Percentiles rank a stretch among this genome's conserved stretches.
phyloP scores from a whole-genome alignment of 2,113 vertebrate genomes.

The Sinosuthora webbiana region DNA sequence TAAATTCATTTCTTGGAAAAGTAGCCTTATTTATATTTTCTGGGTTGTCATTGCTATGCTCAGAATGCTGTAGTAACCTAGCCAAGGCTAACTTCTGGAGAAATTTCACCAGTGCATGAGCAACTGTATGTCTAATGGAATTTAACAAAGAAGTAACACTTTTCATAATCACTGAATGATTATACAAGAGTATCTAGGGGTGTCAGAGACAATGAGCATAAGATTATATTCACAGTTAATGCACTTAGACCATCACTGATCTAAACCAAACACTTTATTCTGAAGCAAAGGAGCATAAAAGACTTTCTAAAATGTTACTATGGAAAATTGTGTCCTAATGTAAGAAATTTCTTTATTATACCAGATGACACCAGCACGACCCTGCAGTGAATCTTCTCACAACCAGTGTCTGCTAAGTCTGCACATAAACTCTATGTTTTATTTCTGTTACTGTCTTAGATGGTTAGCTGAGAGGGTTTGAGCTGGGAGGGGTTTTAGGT shows the following conservation, averaged over 20 bases:
- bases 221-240: background rate
- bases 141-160: background rate
- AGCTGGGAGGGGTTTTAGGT: background rate
- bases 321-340: background rate
- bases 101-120: background rate
- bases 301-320: background rate
- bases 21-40: background rate
- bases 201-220: background rate
- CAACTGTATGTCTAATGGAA: background rate
- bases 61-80: background rate
- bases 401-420: background rate
- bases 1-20: background rate
- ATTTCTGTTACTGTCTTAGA: background rate
- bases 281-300: background rate
- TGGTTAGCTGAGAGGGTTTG: background rate
- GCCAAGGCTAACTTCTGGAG: background rate
- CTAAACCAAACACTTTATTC: rapidly evolving
- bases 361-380: background rate
- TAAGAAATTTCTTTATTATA: background rate
- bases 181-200: background rate
- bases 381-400: background rate
- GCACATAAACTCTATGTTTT: background rate
- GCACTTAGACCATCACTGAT: background rate
- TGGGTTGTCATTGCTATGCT: background rate
- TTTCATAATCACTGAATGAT: background rate